A percentile compares a stretch with the other conserved stretches of the same genome.
Evolutionary conservation across 2,797 vertebrate species (phyloP).

Genomic region (Bucorvus abyssinicus): DNA sequence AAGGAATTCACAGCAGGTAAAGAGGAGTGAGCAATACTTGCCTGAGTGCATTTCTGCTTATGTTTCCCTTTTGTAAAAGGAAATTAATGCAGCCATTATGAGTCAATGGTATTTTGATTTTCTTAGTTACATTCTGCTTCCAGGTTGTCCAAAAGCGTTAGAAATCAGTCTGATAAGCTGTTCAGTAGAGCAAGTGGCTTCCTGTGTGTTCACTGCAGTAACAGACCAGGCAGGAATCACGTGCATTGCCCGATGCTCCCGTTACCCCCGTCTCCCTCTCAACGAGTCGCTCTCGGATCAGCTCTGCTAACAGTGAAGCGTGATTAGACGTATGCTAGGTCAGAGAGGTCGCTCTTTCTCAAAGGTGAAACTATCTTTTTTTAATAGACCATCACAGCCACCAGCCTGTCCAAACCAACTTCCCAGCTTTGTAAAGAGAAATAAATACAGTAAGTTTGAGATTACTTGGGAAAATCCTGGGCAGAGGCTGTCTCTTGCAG

Average conservation of each 20-base stretch:
- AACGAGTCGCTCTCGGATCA: neutral
- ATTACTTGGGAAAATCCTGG: neutral
- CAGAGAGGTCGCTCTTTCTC: neutral
- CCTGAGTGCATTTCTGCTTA: rapidly evolving
- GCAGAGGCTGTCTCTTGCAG: too few relatives aligned
- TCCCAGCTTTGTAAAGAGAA: neutral
- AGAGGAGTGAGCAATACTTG: rapidly evolving
- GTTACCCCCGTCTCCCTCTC: neutral
- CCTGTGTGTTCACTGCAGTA: neutral
- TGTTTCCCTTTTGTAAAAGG: neutral
- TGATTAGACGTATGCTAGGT: neutral
- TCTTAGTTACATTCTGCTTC: neutral
- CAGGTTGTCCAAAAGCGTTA: neutral
- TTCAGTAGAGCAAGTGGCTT: neutral
- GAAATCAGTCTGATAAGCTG: neutral
- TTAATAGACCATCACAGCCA: neutral
- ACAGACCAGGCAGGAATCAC: rapidly evolving
- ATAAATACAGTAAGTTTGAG: neutral
- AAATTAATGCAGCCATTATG: rapidly evolving
- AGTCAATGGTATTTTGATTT: neutral
- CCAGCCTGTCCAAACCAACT: neutral
- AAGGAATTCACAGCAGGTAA: neutral
- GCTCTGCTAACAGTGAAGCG: rapidly evolving
- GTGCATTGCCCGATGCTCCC: rapidly evolving
- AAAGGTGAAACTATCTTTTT: neutral